These are phyloP conservation scores for Acanthurus tractus DNA, from an alignment of 2,797 vertebrate species.

Conservation along the genomic window DNA sequence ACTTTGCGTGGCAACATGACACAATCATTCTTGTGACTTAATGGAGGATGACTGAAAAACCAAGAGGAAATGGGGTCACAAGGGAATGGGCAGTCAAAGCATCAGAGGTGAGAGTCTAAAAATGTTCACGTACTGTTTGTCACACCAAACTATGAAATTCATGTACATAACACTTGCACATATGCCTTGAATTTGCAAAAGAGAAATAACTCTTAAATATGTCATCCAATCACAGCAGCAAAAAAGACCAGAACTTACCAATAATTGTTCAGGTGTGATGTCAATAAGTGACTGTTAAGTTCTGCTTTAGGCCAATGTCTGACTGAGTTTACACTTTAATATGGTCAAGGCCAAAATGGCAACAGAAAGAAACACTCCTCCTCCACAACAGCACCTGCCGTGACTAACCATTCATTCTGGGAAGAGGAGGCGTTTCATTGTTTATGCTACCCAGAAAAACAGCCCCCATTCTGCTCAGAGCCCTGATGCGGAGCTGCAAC, in stretches of 20 bases:
- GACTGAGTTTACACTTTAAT: conserved; percentile 61
- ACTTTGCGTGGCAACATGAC: conserved; percentile 29
- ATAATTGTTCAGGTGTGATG: background rate
- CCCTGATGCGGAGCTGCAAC: conserved; percentile 56
- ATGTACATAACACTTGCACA: background rate
- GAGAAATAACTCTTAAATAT: background rate
- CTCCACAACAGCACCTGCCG: conserved; percentile 78
- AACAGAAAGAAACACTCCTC: conserved; percentile 80
- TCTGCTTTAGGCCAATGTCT: conserved; percentile 38
- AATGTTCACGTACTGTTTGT: background rate
- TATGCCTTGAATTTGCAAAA: conserved; percentile 1
- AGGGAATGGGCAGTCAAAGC: conserved; percentile 23
- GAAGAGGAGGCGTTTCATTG: conserved; percentile 82
- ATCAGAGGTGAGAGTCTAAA: conserved; percentile 21
- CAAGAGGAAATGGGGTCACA: conserved; percentile 56
- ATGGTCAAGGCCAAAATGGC: conserved; percentile 74
- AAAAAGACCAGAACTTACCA: conserved; percentile 4
- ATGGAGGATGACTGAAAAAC: conserved; percentile 29
- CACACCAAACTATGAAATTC: background rate
- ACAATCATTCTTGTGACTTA: conserved; percentile 52
- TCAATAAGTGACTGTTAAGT: conserved; percentile 12
- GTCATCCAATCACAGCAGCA: background rate
- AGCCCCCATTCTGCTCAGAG: conserved; percentile 68
- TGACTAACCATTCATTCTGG: conserved; percentile 85
- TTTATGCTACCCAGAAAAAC: conserved; percentile 78